A percentile compares a stretch with the other conserved stretches of the same genome.
These are phyloP conservation scores for Argentina silus DNA, from an alignment of 2,797 vertebrate genomes.

Conservation along the genomic window DNA sequence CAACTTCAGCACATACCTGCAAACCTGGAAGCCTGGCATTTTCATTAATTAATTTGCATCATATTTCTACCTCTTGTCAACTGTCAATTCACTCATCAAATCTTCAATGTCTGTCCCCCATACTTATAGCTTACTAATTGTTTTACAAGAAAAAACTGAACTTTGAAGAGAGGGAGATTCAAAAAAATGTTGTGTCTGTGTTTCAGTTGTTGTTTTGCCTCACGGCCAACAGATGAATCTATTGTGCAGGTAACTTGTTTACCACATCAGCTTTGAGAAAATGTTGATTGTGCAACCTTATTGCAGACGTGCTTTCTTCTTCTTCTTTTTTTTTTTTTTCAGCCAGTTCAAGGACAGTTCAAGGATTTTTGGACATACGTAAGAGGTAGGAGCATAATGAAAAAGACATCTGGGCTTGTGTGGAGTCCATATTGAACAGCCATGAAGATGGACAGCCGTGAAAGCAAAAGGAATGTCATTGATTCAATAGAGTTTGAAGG, in stretches of 20 bases:
- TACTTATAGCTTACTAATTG: neutral
- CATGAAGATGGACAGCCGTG: neutral
- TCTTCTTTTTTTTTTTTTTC: neutral
- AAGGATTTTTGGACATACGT: conserved; percentile 14
- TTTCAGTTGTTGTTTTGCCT: neutral
- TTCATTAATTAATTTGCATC: conserved; percentile 33
- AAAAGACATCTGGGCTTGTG: conserved; percentile 7
- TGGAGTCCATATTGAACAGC: neutral
- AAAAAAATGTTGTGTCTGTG: neutral
- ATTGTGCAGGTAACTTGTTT: conserved; percentile 1
- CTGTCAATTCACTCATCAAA: neutral
- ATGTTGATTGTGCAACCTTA: conserved; percentile 6
- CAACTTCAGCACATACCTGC: conserved; percentile 19
- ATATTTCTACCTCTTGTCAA: conserved; percentile 2
- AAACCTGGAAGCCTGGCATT: conserved; percentile 22
- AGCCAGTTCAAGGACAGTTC: conserved; percentile 15
- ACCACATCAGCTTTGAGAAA: neutral
- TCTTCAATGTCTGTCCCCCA: neutral
- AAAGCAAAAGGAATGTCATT: conserved; percentile 21
- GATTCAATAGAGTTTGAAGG: conserved; percentile 20
- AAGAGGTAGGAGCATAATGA: neutral
- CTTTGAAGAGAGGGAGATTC: neutral
- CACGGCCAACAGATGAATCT: conserved; percentile 3
- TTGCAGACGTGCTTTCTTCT: neutral
- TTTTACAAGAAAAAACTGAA: neutral